These are phyloP conservation scores for Carapus acus DNA, from an alignment of 2,797 vertebrate genomes.

Conservation along the genomic window DNA sequence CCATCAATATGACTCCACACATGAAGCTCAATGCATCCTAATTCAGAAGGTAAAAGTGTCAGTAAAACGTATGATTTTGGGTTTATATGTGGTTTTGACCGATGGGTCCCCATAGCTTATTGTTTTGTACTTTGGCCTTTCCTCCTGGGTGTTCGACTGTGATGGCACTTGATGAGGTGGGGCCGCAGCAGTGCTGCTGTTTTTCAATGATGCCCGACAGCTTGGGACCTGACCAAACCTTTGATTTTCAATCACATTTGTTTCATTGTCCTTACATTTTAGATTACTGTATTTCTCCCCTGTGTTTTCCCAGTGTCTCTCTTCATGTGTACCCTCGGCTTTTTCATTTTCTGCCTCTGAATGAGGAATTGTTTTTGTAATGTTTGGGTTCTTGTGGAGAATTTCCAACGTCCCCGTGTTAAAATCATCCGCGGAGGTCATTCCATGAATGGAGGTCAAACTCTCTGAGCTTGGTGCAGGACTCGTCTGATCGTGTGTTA, in stretches of 20 bases:
- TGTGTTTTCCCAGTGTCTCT: neutral
- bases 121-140: slow-evolving; percentile 79
- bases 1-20: too few species aligned
- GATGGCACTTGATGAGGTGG: slow-evolving; percentile 13
- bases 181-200: slow-evolving; percentile 1
- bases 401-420: neutral
- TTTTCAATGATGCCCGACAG: slow-evolving; percentile 12
- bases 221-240: slow-evolving; percentile 9
- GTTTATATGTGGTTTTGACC: slow-evolving; percentile 75
- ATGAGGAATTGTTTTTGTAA: neutral
- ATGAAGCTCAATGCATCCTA: too few species aligned
- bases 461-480: too few species aligned
- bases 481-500: too few species aligned
- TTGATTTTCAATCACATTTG: neutral
- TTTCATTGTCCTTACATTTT: slow-evolving; percentile 5
- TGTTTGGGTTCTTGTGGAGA: neutral
- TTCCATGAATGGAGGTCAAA: too few species aligned
- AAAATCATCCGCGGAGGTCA: neutral
- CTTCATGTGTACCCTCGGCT: slow-evolving; percentile 1
- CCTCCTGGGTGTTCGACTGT: slow-evolving; percentile 14
- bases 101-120: slow-evolving; percentile 82
- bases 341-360: slow-evolving; percentile 1
- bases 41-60: slow-evolving; percentile 78
- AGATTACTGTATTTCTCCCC: slow-evolving; percentile 6
- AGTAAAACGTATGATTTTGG: slow-evolving; percentile 72